Evolutionary conservation across 2,797 vertebrate species (phyloP), one percentile per base, ranked within the genome.

Genomic region (Sebastes flavidus): DNA sequence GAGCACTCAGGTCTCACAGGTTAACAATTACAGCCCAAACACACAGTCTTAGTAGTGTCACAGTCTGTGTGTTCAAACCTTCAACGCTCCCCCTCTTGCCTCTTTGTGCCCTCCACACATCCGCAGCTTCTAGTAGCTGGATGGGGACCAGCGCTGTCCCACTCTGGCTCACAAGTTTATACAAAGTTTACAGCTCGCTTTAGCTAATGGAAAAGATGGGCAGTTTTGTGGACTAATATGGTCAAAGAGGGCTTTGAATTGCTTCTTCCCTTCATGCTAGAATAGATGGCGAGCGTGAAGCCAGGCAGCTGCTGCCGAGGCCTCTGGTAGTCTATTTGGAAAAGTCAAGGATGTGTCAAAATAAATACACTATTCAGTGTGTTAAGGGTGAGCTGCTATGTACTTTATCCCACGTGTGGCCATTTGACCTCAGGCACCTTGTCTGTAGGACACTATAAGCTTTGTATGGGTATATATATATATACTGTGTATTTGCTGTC

Each of bases 271-370:
- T 85, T 89, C 84, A 87, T 83, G 87, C 70, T 81, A 77, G 85
- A 87, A 84, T 86, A 90, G 89, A 85, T 55, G 69, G 88, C 27
- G 91, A 87, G 83, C 6, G 61, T 92, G 93, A 94, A 86, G 88
- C 78, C 66, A 72, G 84, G 79, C 92, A 93, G 91, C 89, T 95
- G 91, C 87, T 88, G 75, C 78, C 1, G 72, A 87, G 80, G 77
- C 72, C 73, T 82, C 77, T 89, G 74, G 85, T 94, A 87, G 89
- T 94, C 87, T 91, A 65, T 93, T 90, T 92, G 88, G 83, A 90
- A 90, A 91, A 92, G 92, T 93, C 91, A 86, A 92, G 87, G 90
- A 94, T 94, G 90, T 94, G 93, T 95, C 93, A 93, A 89, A 93
- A 94, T 93, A 93, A 94, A 94, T 92, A 90, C 70, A 83, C 80